A percentile compares a stretch with the other conserved stretches of the same genome.
Conservation (phyloP, 2,888 invertebrate genomes). For the Pristionchus mayeri region DNA sequence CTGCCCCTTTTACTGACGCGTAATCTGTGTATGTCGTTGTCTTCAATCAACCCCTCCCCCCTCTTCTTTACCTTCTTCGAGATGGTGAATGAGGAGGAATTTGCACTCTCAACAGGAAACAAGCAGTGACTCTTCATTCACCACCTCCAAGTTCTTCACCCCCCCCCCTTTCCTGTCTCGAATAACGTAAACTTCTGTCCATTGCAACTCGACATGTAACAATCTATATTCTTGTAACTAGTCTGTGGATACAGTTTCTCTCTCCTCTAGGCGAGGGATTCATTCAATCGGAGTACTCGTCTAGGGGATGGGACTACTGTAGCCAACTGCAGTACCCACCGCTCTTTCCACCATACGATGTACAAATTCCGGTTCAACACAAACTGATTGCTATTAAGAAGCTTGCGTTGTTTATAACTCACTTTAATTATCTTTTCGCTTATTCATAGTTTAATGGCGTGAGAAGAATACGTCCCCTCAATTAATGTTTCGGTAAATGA, state of each 20-base stretch:
- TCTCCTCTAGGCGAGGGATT: neutral
- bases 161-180: no score
- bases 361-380: constrained; percentile 22
- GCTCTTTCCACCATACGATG: constrained; percentile 2
- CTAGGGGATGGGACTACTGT: constrained; percentile 1
- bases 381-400: neutral
- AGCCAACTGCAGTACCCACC: neutral
- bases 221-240: neutral
- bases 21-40: neutral
- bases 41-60: neutral
- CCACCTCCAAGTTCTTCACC: neutral
- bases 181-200: neutral
- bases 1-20: neutral
- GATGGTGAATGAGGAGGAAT: constrained; percentile 9
- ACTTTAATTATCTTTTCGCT: no score
- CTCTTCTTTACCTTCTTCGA: neutral
- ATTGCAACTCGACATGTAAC: neutral
- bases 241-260: constrained; percentile 6
- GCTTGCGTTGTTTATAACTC: no score
- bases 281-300: neutral
- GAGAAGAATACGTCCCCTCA: no score
- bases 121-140: neutral
- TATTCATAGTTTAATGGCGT: no score
- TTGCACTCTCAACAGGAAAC: neutral
- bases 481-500: no score